Conservation (phyloP, 37 sponge, comb jelly and placozoan genomes). For the Agelas oroides region DNA sequence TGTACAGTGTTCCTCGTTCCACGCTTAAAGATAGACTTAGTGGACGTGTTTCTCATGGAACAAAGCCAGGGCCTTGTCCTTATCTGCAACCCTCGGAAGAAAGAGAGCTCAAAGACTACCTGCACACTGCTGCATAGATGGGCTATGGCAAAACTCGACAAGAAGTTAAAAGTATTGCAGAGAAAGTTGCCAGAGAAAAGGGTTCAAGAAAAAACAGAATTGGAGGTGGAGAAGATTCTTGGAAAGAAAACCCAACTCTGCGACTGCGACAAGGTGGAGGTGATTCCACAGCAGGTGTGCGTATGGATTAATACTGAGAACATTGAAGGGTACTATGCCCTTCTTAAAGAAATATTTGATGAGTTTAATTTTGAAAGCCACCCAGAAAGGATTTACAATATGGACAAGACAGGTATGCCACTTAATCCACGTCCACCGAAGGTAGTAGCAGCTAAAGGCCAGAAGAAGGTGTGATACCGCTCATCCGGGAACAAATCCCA, state of each 20-base stretch:
- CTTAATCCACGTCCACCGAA: slow-evolving; percentile 18
- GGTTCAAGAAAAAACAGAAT: too few relatives aligned
- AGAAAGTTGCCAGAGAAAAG: too few relatives aligned
- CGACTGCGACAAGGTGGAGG: too few relatives aligned
- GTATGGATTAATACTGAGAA: slow-evolving; percentile 10
- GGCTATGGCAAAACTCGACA: slow-evolving; percentile 38
- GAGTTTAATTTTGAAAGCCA: slow-evolving; percentile 23
- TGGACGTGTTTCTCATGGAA: slow-evolving; percentile 16
- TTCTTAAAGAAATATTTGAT: slow-evolving; percentile 9
- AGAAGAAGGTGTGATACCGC: slow-evolving; percentile 15
- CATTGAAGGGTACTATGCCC: neutral
- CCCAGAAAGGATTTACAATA: slow-evolving; percentile 12
- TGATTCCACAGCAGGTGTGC: neutral
- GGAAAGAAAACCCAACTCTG: too few relatives aligned
- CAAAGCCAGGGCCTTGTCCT: slow-evolving; percentile 29
- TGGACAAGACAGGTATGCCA: slow-evolving; percentile 30
- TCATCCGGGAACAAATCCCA: slow-evolving; percentile 11
- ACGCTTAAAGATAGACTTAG: slow-evolving; percentile 32
- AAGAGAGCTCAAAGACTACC: slow-evolving; percentile 9
- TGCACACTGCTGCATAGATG: neutral
- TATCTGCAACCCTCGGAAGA: slow-evolving; percentile 12
- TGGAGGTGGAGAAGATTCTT: neutral
- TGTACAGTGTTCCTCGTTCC: slow-evolving; percentile 20
- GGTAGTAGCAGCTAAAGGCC: slow-evolving; percentile 9
- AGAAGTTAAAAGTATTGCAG: slow-evolving; percentile 6